These are phyloP conservation scores for Diplogasteroides magnus DNA, from an alignment of 1,140 invertebrate species.

Conservation along the genomic window DNA sequence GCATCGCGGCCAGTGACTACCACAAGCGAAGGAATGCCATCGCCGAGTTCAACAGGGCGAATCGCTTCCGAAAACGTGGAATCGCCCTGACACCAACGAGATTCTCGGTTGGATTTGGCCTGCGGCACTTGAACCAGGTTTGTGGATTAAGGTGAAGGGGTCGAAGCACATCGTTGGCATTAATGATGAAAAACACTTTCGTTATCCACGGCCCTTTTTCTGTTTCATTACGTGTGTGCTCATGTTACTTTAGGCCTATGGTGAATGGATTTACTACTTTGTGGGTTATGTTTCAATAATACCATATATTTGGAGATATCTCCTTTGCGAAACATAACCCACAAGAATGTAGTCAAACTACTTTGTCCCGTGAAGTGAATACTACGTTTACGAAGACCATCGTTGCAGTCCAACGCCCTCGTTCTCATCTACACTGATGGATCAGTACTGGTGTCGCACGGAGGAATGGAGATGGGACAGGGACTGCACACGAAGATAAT, in stretches of 20 bases:
- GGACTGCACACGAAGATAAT: slow-evolving; percentile 91
- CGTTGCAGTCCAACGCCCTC: slow-evolving; percentile 70
- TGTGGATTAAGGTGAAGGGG: slow-evolving; percentile 8
- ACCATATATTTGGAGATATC: too few species aligned
- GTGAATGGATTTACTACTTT: too few species aligned
- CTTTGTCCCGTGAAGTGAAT: too few species aligned
- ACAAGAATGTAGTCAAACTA: too few species aligned
- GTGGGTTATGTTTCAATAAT: too few species aligned
- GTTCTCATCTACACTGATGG: slow-evolving; percentile 85
- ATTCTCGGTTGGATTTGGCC: slow-evolving; percentile 80
- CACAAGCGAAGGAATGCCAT: slow-evolving; percentile 63
- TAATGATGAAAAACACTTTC: too few species aligned
- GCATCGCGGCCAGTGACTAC: slow-evolving; percentile 68
- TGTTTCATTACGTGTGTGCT: too few species aligned
- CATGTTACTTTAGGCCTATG: too few species aligned
- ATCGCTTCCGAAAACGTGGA: slow-evolving; percentile 81
- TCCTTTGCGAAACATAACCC: too few species aligned
- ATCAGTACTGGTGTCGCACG: slow-evolving; percentile 81
- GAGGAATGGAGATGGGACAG: slow-evolving; percentile 91
- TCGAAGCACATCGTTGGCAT: too few species aligned
- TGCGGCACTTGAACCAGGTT: slow-evolving; percentile 75
- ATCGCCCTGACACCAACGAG: slow-evolving; percentile 79
- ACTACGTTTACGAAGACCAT: not conserved
- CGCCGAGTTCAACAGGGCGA: slow-evolving; percentile 69
- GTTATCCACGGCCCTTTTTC: too few species aligned